Percentiles rank a stretch among this genome's conserved stretches.
Evolutionary conservation across 2,888 invertebrate genomes (phyloP).

Genomic region (Nemurella pictetii): DNA sequence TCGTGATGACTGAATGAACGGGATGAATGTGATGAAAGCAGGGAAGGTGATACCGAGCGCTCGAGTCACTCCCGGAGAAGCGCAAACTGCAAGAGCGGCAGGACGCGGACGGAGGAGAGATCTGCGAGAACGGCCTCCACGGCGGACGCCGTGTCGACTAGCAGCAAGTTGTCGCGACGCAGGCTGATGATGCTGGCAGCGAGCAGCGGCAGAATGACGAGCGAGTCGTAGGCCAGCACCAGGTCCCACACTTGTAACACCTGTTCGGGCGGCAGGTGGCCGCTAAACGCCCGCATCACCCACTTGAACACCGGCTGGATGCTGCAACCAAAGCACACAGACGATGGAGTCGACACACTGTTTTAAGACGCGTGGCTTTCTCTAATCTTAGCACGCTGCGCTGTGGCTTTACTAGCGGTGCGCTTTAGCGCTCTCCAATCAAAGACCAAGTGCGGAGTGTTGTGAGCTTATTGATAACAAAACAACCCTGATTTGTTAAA

Average conservation of each 20-base stretch:
- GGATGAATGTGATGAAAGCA: no score
- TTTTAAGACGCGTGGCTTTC: no score
- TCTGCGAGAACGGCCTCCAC: slow-evolving; percentile 87
- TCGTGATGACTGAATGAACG: no score
- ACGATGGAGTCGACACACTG: no score
- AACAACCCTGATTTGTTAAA: no score
- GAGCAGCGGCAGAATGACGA: slow-evolving; percentile 85
- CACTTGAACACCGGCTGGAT: slow-evolving; percentile 92
- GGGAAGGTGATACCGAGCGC: no score
- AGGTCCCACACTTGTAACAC: slow-evolving; percentile 91
- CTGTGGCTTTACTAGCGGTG: no score
- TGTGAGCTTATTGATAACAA: no score
- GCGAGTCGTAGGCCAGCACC: slow-evolving; percentile 86
- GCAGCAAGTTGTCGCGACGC: slow-evolving; percentile 81
- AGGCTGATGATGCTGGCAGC: slow-evolving; percentile 84
- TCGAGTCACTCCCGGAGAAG: slow-evolving; percentile 62
- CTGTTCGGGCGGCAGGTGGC: slow-evolving; percentile 90
- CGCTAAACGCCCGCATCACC: slow-evolving; percentile 95
- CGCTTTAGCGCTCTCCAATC: no score
- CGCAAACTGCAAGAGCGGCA: slow-evolving; percentile 80
- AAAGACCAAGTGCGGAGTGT: no score
- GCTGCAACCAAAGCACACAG: slow-evolving; percentile 55
- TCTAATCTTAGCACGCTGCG: no score
- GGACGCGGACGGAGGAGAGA: slow-evolving; percentile 81
- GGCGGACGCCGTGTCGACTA: slow-evolving; percentile 71